Evolutionary conservation across 2,797 vertebrate genomes (phyloP), one percentile per base, ranked within the genome.

Genomic region (Acipenser transmontanus): DNA sequence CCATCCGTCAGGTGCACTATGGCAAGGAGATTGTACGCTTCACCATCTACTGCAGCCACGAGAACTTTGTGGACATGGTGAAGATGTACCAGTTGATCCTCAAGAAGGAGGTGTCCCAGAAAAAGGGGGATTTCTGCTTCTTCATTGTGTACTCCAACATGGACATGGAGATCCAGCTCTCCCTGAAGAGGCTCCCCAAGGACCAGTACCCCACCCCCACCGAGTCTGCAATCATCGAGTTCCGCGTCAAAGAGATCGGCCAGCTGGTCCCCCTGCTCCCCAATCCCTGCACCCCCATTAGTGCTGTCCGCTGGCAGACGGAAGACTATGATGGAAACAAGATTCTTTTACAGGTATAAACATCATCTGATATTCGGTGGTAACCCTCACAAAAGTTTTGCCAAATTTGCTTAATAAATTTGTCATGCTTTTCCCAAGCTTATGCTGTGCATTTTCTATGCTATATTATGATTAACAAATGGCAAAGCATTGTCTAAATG

Each of bases 321-420:
- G 91, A 93, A 80, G 97, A 99, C 80, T 94, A 94, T 0, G 97
- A 98, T 7, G 95, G 96, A 2, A 99, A 99, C 72, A 95, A 92
- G 82, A 92, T 99, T 76, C 87, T 99, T 64, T 84, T 99, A 75
- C 97, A 98, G 93, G 96, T 98, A 81, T 17, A 17, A 17, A 1
- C 17, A 17, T 17, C 17, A 17, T 17, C 17, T 17, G 17, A 17
- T 17, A 17, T 17, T 17, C 17, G 1, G 17, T 17, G 17, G 17
- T 17, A 17, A 17, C 17, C 17, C 17, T 17, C 1, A 17, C 17
- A 17, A 17, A 17, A 17, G 17, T 17, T 17, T 1, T 1, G 17
- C 17, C 17, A 17, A 17, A 17, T 34, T 34, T 34, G 4, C 34
- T 34, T 34, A 3, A 34, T 34, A 34, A 34, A 34, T 34, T 34